Evolutionary conservation across 2,888 invertebrate species (phyloP).

Genomic region (Prenolepis imparis): DNA sequence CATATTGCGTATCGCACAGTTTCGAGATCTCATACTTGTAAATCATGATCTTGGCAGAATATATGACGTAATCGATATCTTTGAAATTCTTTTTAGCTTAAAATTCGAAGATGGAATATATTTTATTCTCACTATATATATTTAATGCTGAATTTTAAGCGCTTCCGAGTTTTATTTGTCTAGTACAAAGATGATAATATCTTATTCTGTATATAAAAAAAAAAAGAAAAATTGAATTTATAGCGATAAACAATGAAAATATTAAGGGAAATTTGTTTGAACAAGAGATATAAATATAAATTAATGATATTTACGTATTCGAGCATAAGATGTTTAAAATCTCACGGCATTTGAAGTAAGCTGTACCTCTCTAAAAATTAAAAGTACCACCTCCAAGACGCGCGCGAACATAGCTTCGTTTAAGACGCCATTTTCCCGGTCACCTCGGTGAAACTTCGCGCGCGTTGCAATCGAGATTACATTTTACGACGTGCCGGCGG

Average conservation of each 20-base stretch:
- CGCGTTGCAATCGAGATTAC: slow-evolving; percentile 37
- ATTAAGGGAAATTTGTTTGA: not conserved
- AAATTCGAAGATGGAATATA: not conserved
- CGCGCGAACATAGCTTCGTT: not conserved
- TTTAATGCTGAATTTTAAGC: not conserved
- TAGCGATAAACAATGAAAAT: not conserved
- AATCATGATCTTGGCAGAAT: slow-evolving; percentile 3
- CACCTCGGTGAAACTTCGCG: slow-evolving; percentile 42
- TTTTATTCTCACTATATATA: not conserved
- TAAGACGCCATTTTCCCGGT: slow-evolving; percentile 44
- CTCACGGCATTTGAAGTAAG: not conserved
- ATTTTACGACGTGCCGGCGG: slow-evolving; percentile 44
- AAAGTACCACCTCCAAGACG: not conserved
- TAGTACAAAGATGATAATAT: not conserved
- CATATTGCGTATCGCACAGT: slow-evolving; percentile 13
- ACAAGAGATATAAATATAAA: not conserved
- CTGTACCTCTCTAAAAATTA: not conserved
- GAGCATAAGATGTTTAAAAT: not conserved
- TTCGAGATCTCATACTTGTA: slow-evolving; percentile 7
- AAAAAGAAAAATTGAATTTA: not conserved
- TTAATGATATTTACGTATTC: not conserved
- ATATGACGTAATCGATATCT: slow-evolving; percentile 16
- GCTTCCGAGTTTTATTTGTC: not conserved
- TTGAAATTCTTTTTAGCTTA: not conserved
- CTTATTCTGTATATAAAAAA: not conserved